A percentile compares a stretch with the other conserved stretches of the same genome.
phyloP scores from a whole-genome alignment of 1,140 invertebrate species.

The Heterodera schachtii region DNA sequence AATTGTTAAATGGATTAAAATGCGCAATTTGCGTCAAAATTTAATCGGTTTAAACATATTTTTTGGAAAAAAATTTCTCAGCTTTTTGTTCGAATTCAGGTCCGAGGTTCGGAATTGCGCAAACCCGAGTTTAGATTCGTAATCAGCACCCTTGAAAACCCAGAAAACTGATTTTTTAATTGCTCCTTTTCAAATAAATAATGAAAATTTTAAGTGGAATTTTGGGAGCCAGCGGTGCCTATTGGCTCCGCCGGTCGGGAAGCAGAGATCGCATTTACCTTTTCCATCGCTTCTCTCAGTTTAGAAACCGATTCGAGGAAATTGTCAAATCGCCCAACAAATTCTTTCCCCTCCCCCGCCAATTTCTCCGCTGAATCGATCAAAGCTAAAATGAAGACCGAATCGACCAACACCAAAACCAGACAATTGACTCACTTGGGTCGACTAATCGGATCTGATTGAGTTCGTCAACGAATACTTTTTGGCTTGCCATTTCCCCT shows the following conservation, averaged over 20 bases:
- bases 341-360: slow-evolving; percentile 18
- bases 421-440: slow-evolving; percentile 1
- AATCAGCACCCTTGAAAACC: background rate
- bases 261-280: background rate
- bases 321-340: slow-evolving; percentile 15
- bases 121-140: background rate
- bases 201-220: no score
- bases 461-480: slow-evolving; percentile 28
- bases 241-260: no score
- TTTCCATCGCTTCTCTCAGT: slow-evolving; percentile 26
- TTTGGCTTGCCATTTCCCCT: slow-evolving; percentile 11
- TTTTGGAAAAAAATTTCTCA: no score
- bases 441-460: slow-evolving; percentile 27
- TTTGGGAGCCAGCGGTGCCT: no score
- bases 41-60: no score
- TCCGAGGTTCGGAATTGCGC: no score
- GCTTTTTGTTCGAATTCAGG: no score
- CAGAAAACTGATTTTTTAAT: no score
- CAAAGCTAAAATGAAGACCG: background rate
- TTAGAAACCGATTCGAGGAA: slow-evolving; percentile 19
- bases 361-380: slow-evolving; percentile 16
- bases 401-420: background rate
- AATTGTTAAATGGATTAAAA: no score
- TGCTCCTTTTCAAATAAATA: no score
- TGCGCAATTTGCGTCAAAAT: no score